Evolutionary conservation across 2,888 invertebrate genomes (phyloP).

Genomic region (Agonopterix heracliana): DNA sequence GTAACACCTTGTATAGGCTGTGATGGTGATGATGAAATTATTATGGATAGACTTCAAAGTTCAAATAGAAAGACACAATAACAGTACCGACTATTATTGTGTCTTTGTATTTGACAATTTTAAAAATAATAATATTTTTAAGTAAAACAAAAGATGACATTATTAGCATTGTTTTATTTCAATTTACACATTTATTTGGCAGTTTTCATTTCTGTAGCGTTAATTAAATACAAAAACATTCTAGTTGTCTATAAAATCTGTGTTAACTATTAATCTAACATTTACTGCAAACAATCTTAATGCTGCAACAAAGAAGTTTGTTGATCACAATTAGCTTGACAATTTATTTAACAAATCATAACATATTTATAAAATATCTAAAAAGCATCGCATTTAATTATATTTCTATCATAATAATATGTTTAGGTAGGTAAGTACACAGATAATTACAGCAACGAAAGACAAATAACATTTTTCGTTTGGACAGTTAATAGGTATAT

Average conservation of each 20-base stretch:
- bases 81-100: too few relatives aligned
- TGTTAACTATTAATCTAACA: constrained; percentile 23
- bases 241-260: constrained; percentile 24
- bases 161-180: constrained; percentile 55
- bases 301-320: too few relatives aligned
- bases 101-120: neutral
- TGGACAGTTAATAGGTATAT: constrained; percentile 13
- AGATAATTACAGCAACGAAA: neutral
- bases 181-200: constrained; percentile 62
- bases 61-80: too few relatives aligned
- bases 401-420: too few relatives aligned
- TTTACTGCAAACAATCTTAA: constrained; percentile 21
- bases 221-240: constrained; percentile 35
- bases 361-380: too few relatives aligned
- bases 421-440: neutral
- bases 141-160: constrained; percentile 18
- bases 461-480: too few relatives aligned
- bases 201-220: constrained; percentile 45
- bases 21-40: too few relatives aligned
- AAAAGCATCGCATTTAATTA: too few relatives aligned
- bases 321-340: too few relatives aligned
- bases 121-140: neutral
- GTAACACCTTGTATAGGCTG: too few relatives aligned
- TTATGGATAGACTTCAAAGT: too few relatives aligned
- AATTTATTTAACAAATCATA: too few relatives aligned